These are phyloP conservation scores for Temnothorax rugatulus DNA, from an alignment of 2,888 invertebrate genomes.

Conservation along the genomic window DNA sequence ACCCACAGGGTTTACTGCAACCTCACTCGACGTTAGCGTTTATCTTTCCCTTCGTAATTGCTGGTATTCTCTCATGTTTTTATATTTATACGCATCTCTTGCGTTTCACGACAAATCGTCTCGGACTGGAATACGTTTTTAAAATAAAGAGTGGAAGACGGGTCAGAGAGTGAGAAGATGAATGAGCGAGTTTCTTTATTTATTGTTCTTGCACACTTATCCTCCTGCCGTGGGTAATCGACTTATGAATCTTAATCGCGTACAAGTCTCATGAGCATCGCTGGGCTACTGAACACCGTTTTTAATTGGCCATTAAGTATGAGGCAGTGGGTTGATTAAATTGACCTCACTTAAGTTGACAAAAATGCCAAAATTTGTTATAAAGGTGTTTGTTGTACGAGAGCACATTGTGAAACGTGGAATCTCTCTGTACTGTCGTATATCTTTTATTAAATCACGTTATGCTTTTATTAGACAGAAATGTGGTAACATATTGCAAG, in stretches of 20 bases:
- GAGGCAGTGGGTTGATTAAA: conserved; percentile 3
- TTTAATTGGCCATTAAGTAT: conserved; percentile 47
- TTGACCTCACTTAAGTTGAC: conserved; percentile 15
- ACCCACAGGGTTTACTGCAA: conserved; percentile 32
- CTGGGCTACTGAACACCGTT: conserved; percentile 27
- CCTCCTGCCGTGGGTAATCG: conserved; percentile 8
- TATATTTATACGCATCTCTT: conserved; percentile 33
- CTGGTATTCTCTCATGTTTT: conserved; percentile 18
- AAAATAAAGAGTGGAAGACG: background rate
- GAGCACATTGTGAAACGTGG: background rate
- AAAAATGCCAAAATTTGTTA: conserved; percentile 7
- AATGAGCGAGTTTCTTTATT: conserved; percentile 18
- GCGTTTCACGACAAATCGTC: conserved; percentile 14
- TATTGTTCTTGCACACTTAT: conserved; percentile 17
- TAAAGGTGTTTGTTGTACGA: background rate
- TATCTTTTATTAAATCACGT: background rate
- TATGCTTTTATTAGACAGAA: background rate
- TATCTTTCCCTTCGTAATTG: conserved; percentile 29
- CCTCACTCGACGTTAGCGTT: conserved; percentile 25
- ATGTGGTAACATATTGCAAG: background rate
- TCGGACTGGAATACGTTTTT: conserved; percentile 18
- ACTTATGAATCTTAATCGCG: conserved; percentile 41
- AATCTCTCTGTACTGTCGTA: background rate
- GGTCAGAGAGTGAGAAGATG: background rate
- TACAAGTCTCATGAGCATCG: conserved; percentile 12